Evolutionary conservation across 1,140 invertebrate genomes (phyloP), one percentile per base, ranked within the genome.

Genomic region (Leptopilina boulardi): DNA sequence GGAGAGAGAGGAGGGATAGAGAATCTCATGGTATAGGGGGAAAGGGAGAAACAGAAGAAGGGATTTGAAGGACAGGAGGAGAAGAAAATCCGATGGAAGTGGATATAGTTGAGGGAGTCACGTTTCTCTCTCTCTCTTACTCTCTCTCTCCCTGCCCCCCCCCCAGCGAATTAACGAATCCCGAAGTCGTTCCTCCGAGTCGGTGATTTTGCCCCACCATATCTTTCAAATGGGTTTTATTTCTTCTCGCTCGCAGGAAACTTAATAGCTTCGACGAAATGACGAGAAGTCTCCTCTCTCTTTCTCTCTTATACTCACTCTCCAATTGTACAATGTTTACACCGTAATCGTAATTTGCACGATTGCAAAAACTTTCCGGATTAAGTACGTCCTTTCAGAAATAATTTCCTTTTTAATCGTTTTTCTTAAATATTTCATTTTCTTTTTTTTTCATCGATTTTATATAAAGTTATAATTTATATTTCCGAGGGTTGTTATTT

Each of bases 121-220:
- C 78, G 75, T 59, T 42, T 78, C 77, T 84, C 81, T 83, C 34
- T 9, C 34, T 9, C 34, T 9, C 3, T 6, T 9, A 8, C 34
- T 30, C 26, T 30, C 26, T 30, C 26, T 30, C 26, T 30, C 5
- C 5, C 26, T 5, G n/a, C 26, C 26, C 26, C 5, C 5, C 5
- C 80, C 80, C 81, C 80, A 73, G 76, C 78, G 81, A 84, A 84
- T 84, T 85, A 83, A 84, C 84, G 81, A 84, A 85, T 85, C 85
- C 81, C 84, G 73, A 30, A 59, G 78, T 19, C 73, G 73, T 42
- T 80, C 73, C 73, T 77, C 59, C 74, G 72, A 81, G 75, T 77
- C 77, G 77, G 41, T 70, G 77, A 26, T 76, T 75, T 74, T 72
- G 74, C 74, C 66, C 23, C 78, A 44, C 76, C 71, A 73, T 75